Percentiles rank a stretch among this genome's conserved stretches.
Evolutionary conservation across 2,888 invertebrate genomes (phyloP).

Genomic region (Macaria liturata): DNA sequence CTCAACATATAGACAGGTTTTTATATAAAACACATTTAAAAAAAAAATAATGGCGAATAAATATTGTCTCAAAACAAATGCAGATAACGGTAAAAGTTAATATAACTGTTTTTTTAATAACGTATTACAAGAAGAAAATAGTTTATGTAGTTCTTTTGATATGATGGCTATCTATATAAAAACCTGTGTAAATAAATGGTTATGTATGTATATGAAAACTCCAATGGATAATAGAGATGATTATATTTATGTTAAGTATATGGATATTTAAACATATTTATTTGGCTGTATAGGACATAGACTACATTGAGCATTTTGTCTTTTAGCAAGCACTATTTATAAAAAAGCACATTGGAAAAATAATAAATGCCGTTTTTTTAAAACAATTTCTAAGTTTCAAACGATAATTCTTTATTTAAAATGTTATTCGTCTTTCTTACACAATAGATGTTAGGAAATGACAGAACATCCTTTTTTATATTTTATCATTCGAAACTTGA

Average conservation of each 20-base stretch:
- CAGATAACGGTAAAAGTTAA: too few relatives aligned
- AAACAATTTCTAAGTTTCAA: too few relatives aligned
- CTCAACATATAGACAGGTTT: conserved; percentile 37
- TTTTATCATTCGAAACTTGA: too few relatives aligned
- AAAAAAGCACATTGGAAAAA: conserved; percentile 45
- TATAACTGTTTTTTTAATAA: too few relatives aligned
- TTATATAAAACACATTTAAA: conserved; percentile 32
- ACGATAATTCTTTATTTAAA: too few relatives aligned
- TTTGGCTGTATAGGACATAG: conserved; percentile 38
- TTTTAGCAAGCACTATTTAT: conserved; percentile 54
- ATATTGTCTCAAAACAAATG: too few relatives aligned
- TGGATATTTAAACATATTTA: background rate
- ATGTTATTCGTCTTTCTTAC: too few relatives aligned
- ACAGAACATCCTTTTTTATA: too few relatives aligned
- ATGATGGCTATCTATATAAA: conserved; percentile 28
- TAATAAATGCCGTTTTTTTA: conserved; percentile 38
- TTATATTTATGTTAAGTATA: background rate
- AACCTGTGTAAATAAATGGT: conserved; percentile 21
- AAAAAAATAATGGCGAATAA: too few relatives aligned
- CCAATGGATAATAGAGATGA: conserved; percentile 25
- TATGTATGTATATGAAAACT: conserved; percentile 25
- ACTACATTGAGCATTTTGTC: conserved; percentile 64
- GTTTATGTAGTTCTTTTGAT: too few relatives aligned
- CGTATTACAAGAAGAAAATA: too few relatives aligned
- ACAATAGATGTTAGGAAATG: too few relatives aligned